A percentile compares a stretch with the other conserved stretches of the same genome.
These are phyloP conservation scores for Pecten maximus DNA, from an alignment of 2,888 invertebrate genomes.

Conservation along the genomic window DNA sequence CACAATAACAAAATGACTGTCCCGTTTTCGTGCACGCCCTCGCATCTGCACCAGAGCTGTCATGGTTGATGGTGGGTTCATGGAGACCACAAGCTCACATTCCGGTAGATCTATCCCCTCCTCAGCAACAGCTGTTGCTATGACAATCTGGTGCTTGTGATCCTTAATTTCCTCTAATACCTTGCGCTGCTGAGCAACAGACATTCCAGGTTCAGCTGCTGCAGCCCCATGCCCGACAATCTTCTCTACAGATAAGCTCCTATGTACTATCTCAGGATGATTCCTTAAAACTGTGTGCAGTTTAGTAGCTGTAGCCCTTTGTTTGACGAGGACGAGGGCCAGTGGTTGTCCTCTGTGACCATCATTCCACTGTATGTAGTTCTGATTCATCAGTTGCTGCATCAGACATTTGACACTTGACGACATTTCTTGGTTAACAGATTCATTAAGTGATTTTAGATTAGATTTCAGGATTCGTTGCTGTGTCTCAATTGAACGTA, in stretches of 20 bases:
- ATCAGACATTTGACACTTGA: conserved; percentile 60
- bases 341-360: conserved; percentile 60
- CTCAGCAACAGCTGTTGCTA: conserved; percentile 79
- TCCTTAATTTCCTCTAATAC: conserved; percentile 70
- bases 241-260: conserved; percentile 57
- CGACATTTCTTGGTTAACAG: conserved; percentile 20
- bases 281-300: conserved; percentile 63
- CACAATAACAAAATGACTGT: conserved; percentile 76
- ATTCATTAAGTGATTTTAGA: background rate
- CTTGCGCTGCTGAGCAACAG: conserved; percentile 73
- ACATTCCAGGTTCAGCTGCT: conserved; percentile 75
- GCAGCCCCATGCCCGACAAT: conserved; percentile 76
- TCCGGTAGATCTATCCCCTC: conserved; percentile 79
- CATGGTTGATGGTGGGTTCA: conserved; percentile 77
- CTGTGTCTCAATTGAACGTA: conserved; percentile 31
- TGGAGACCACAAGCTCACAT: conserved; percentile 76
- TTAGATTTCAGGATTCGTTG: conserved; percentile 36
- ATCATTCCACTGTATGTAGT: conserved; percentile 58
- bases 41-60: conserved; percentile 79
- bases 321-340: conserved; percentile 75
- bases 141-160: conserved; percentile 70
- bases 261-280: conserved; percentile 49
- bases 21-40: conserved; percentile 75
- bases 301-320: conserved; percentile 68
- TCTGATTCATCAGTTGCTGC: conserved; percentile 56